phyloP scores from a whole-genome alignment of 92 coral and sea anemone species.

The Palythoa caribaeorum region DNA sequence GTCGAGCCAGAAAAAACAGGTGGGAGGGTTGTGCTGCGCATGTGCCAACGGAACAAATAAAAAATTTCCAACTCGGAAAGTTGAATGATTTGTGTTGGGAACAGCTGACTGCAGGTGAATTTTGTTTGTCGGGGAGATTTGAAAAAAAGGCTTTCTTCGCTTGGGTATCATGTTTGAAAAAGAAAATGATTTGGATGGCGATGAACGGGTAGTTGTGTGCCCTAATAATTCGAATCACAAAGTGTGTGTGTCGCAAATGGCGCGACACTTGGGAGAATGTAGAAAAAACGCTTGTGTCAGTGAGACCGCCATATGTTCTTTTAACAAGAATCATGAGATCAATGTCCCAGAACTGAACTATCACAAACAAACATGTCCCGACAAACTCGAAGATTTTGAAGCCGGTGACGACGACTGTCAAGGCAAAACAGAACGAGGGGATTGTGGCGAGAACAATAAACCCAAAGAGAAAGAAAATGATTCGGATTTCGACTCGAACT shows the following conservation, averaged over 20 bases:
- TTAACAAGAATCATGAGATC: constrained; percentile 80
- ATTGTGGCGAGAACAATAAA: constrained; percentile 55
- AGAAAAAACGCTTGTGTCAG: constrained; percentile 72
- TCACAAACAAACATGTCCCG: constrained; percentile 77
- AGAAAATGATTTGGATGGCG: constrained; percentile 80
- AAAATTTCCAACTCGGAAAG: constrained; percentile 84
- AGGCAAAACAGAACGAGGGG: constrained; percentile 27
- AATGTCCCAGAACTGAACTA: constrained; percentile 84
- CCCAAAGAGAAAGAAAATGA: constrained; percentile 45
- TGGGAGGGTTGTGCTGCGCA: constrained; percentile 87
- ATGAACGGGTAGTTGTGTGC: constrained; percentile 76
- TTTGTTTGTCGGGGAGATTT: constrained; percentile 83
- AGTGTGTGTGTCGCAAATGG: constrained; percentile 74
- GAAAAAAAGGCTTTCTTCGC: constrained; percentile 69
- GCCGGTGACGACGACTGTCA: constrained; percentile 41
- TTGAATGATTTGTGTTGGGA: constrained; percentile 93
- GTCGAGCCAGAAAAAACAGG: constrained; percentile 67
- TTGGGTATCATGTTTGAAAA: constrained; percentile 82
- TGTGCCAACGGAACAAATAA: constrained; percentile 85
- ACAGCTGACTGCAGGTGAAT: constrained; percentile 90
- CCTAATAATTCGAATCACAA: constrained; percentile 87
- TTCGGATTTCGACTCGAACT: constrained; percentile 40
- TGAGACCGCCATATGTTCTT: constrained; percentile 92
- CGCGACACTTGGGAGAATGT: constrained; percentile 86
- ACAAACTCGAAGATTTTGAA: constrained; percentile 55